Percentiles rank a stretch among this genome's conserved stretches.
These are phyloP conservation scores for Cabera pusaria DNA, from an alignment of 2,888 invertebrate species.

Conservation along the genomic window DNA sequence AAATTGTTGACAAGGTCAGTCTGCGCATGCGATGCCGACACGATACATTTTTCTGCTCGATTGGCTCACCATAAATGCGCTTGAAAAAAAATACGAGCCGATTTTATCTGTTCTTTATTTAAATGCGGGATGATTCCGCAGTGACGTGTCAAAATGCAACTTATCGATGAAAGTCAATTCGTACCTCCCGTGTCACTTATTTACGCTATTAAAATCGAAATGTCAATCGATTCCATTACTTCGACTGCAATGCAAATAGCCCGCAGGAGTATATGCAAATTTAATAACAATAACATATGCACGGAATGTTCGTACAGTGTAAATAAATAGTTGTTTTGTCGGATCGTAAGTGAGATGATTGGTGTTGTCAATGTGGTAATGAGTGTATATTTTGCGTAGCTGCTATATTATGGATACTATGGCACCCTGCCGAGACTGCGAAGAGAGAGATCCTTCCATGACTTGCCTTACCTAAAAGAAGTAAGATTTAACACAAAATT, in stretches of 20 bases:
- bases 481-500: slow-evolving; percentile 80
- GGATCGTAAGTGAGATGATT: slow-evolving; percentile 14
- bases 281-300: no score
- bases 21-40: slow-evolving; percentile 7
- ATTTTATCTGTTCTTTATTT: slow-evolving; percentile 21
- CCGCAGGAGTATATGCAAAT: slow-evolving; percentile 5
- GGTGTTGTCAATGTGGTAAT: slow-evolving; percentile 34
- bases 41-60: slow-evolving; percentile 15
- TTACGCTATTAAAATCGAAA: slow-evolving; percentile 8
- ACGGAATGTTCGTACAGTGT: no score
- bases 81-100: slow-evolving; percentile 13
- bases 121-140: slow-evolving; percentile 18
- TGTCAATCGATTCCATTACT: slow-evolving; percentile 9
- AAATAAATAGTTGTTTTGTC: slow-evolving; percentile 4
- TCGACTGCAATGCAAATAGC: not conserved
- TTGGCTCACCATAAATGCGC: slow-evolving; percentile 18
- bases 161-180: slow-evolving; percentile 16
- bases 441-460: slow-evolving; percentile 91
- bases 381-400: slow-evolving; percentile 78
- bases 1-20: slow-evolving; percentile 91
- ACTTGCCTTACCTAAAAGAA: slow-evolving; percentile 90
- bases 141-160: slow-evolving; percentile 10
- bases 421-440: slow-evolving; percentile 88
- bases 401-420: slow-evolving; percentile 88
- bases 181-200: slow-evolving; percentile 1